Evolutionary conservation across 30 jellyfish, hydroid and myxozoan species (phyloP).

Genomic region (Cassiopea xamachana): DNA sequence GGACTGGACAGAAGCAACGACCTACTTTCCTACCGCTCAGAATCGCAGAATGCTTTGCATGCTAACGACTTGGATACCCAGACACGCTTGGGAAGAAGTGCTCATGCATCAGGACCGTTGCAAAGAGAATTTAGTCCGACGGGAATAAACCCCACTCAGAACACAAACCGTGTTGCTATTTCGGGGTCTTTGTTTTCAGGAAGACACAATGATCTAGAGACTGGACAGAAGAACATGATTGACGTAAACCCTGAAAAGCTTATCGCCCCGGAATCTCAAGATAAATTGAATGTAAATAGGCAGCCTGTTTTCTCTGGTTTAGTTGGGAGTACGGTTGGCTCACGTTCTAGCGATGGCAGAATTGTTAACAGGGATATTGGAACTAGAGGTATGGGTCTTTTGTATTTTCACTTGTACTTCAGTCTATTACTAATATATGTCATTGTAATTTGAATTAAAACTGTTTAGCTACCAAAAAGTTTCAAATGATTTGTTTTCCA

Average conservation of each 20-base stretch:
- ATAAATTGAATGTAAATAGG: neutral
- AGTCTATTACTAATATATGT: too few species aligned
- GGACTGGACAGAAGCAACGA: neutral
- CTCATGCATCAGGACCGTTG: constrained; percentile 4
- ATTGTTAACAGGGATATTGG: neutral
- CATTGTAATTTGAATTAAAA: too few species aligned
- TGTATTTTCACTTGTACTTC: too few species aligned
- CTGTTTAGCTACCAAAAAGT: too few species aligned
- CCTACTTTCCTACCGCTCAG: neutral
- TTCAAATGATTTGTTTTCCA: too few species aligned
- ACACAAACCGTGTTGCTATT: neutral
- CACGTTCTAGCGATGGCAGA: neutral
- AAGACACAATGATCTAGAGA: constrained; percentile 10
- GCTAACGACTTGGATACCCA: neutral
- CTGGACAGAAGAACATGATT: neutral
- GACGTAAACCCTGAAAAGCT: neutral
- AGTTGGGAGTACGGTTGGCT: neutral
- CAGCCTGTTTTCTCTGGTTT: neutral
- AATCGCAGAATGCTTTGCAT: neutral
- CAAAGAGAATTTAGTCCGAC: constrained; percentile 31
- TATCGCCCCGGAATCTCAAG: neutral
- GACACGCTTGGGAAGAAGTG: constrained; percentile 5
- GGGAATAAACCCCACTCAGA: neutral
- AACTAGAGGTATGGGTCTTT: constrained; percentile 6
- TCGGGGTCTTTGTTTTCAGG: constrained; percentile 31